phyloP scores from a whole-genome alignment of 1,140 invertebrate species.

The Hydropsyche tenuis region DNA sequence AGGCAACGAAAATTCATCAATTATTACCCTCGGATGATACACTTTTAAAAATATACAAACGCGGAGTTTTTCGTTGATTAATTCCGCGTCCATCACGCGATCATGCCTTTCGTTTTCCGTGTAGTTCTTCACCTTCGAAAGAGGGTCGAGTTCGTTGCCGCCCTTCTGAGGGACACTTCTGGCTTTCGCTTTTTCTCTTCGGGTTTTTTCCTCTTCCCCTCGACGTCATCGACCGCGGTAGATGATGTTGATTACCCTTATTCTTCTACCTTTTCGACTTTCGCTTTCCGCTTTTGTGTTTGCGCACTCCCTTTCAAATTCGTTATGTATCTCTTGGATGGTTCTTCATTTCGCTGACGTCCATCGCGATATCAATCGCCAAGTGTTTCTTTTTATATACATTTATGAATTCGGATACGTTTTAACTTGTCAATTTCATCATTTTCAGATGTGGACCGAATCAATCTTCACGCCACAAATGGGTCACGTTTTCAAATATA shows the following conservation, averaged over 20 bases:
- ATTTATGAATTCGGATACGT: too few relatives aligned
- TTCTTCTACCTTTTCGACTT: not conserved
- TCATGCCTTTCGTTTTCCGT: not conserved
- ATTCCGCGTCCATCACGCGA: constrained; percentile 14
- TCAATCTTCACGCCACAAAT: too few relatives aligned
- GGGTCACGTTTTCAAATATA: too few relatives aligned
- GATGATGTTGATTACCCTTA: constrained; percentile 9
- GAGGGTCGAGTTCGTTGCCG: too few relatives aligned
- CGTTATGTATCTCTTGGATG: not conserved
- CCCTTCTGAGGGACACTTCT: too few relatives aligned
- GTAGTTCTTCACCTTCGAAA: too few relatives aligned
- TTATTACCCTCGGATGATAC: constrained; percentile 17
- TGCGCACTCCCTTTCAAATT: not conserved
- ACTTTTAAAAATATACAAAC: constrained; percentile 3
- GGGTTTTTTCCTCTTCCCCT: too few relatives aligned
- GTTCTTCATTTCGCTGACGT: constrained; percentile 3
- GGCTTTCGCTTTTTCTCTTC: too few relatives aligned
- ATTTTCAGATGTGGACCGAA: too few relatives aligned
- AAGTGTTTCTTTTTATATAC: too few relatives aligned
- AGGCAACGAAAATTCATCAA: constrained; percentile 27
- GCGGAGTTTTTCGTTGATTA: constrained; percentile 18
- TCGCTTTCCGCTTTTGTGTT: not conserved
- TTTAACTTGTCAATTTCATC: too few relatives aligned
- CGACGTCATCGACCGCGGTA: too few relatives aligned
- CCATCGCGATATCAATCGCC: not conserved